A percentile compares a stretch with the other conserved stretches of the same genome.
Evolutionary conservation across 2,888 invertebrate genomes (phyloP).

Genomic region (Stenchaetothrips biformis): DNA sequence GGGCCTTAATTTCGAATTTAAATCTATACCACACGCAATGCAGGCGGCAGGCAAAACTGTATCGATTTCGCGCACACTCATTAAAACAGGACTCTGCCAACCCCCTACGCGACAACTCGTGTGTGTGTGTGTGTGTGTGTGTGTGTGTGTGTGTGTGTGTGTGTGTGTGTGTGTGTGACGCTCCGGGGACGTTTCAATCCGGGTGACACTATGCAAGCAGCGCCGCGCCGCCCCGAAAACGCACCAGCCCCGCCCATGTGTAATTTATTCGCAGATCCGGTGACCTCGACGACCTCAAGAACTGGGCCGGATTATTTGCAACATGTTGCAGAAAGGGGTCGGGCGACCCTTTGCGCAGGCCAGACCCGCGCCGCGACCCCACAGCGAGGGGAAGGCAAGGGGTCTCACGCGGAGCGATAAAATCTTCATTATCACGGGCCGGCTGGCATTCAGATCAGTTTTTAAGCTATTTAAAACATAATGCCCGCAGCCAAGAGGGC

Average conservation of each 20-base stretch:
- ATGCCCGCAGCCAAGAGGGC: not conserved
- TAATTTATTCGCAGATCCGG: not conserved
- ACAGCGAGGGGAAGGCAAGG: not conserved
- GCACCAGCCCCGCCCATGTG: not conserved
- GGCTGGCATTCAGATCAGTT: slow-evolving; percentile 14
- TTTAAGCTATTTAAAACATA: slow-evolving; percentile 22
- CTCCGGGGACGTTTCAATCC: too few relatives aligned
- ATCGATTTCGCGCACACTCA: not conserved
- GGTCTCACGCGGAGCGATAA: not conserved
- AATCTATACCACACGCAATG: too few relatives aligned
- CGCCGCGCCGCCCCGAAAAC: not conserved
- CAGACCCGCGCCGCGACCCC: too few relatives aligned
- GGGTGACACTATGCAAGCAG: too few relatives aligned
- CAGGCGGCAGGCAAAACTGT: too few relatives aligned
- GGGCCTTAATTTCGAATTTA: too few relatives aligned
- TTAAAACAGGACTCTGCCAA: not conserved
- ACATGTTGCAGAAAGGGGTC: slow-evolving; percentile 12
- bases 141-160: not conserved
- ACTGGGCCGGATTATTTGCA: slow-evolving; percentile 14
- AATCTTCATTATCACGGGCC: slow-evolving; percentile 19
- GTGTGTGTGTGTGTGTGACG: too few relatives aligned
- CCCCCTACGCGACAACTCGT: not conserved
- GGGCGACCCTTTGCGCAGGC: too few relatives aligned
- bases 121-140: not conserved
- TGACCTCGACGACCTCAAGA: slow-evolving; percentile 7